Conservation (phyloP, 2,797 vertebrate genomes). For the Furcifer pardalis region DNA sequence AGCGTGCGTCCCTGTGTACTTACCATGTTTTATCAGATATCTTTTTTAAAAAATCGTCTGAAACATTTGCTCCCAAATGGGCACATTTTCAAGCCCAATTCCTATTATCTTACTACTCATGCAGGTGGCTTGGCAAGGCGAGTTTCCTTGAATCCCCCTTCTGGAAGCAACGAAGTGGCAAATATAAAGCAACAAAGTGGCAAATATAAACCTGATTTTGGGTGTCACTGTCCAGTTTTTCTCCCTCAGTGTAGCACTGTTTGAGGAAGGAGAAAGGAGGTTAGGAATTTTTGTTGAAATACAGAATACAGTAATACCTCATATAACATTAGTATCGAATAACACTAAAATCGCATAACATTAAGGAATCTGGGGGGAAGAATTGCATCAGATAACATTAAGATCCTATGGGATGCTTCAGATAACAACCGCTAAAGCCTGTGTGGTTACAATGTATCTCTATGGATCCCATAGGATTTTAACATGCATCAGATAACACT, state of each 20-base stretch:
- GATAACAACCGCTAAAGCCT: no score
- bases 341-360: no score
- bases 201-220: neutral
- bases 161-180: neutral
- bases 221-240: neutral
- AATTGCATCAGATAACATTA: no score
- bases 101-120: neutral
- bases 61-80: constrained; percentile 37
- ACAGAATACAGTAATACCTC: no score
- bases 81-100: constrained; percentile 27
- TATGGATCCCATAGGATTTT: no score
- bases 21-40: constrained; percentile 41
- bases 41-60: constrained; percentile 18
- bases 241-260: neutral
- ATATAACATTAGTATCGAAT: no score
- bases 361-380: no score
- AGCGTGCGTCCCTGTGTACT: constrained; percentile 33
- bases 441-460: no score
- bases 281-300: neutral
- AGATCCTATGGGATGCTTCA: no score
- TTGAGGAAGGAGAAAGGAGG: neutral
- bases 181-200: neutral
- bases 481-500: no score
- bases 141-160: neutral
- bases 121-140: neutral